These are phyloP conservation scores for Bombus confusus DNA, from an alignment of 1,140 invertebrate species.

Conservation along the genomic window DNA sequence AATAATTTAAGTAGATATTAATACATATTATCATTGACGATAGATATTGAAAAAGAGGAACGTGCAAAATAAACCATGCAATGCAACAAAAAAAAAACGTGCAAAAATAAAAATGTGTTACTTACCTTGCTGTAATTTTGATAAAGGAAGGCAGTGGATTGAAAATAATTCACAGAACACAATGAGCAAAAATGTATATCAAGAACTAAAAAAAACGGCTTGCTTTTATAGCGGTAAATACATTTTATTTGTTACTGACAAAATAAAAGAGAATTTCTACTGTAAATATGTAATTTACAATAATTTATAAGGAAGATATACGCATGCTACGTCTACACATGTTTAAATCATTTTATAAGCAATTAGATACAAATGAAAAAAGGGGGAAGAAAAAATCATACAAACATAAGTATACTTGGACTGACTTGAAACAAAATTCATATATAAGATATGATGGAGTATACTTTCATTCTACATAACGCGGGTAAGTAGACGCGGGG, in stretches of 20 bases:
- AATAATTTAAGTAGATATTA: conserved; percentile 5
- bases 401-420: conserved; percentile 44
- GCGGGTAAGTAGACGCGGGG: background rate
- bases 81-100: conserved; percentile 54
- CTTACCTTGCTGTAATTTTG: conserved; percentile 63
- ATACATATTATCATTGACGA: background rate
- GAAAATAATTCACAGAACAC: conserved; percentile 59
- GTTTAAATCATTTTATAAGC: conserved; percentile 35
- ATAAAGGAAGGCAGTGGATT: conserved; percentile 50
- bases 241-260: conserved; percentile 71
- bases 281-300: conserved; percentile 68
- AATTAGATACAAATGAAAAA: conserved; percentile 54
- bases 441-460: conserved; percentile 14
- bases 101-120: conserved; percentile 70
- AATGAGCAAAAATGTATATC: conserved; percentile 52
- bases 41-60: background rate
- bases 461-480: conserved; percentile 10
- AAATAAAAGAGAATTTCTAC: conserved; percentile 72
- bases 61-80: conserved; percentile 63
- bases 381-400: conserved; percentile 52
- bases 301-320: conserved; percentile 71
- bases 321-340: conserved; percentile 73
- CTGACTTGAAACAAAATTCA: conserved; percentile 28
- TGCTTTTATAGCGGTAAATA: conserved; percentile 56
- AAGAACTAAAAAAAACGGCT: conserved; percentile 55